Evolutionary conservation across 2,797 vertebrate genomes (phyloP), one percentile per base, ranked within the genome.

Genomic region (Threskiornis aethiopicus): DNA sequence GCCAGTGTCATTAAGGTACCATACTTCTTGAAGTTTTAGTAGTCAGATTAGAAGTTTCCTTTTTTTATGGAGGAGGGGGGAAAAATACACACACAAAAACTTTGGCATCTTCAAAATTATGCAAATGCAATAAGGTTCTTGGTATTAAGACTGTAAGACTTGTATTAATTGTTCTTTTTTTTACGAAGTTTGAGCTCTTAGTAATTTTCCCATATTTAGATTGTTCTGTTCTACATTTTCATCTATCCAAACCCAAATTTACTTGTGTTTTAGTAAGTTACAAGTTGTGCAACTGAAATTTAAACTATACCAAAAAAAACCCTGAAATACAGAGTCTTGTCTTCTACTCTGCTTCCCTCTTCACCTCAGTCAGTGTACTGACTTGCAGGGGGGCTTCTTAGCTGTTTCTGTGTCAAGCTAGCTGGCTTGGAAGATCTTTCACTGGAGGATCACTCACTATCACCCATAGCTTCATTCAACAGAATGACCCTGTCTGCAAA

Each of bases 1-100:
- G 97, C 99, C n/a, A 82, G 94, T 73, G 96, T 98, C 81, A 98
- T 99, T 94, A 99, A 99, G 99, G 99, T 99, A 98, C 31, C 3
- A 4, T 28, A 9, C 15, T 59, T 14, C n/a, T 52, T 39, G 35
- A 42, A 7, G n/a, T 37, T 59, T 46, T 51, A 35, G 16, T 19
- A 72, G 51, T 35, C 29, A 59, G 7, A 12, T 54, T 47, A 37
- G 17, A 86, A 65, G 6, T 47, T 80, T 51, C 6, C 4, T 29
- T 46, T 67, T 26, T 83, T 86, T 25, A 9, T 61, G 29, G 42
- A 55, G 13, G 6, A 35, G 8, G 4, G 7, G 6, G 5, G 7
- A 17, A 16, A 61, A 73, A 28, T 10, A 39, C 37, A 39, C 37
- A 39, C 37, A 39, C 37, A 1, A 41, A 16, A 1, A 47, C 46